These are phyloP conservation scores for Aspidiotus rigidus DNA, from an alignment of 2,888 invertebrate genomes.

Conservation along the genomic window DNA sequence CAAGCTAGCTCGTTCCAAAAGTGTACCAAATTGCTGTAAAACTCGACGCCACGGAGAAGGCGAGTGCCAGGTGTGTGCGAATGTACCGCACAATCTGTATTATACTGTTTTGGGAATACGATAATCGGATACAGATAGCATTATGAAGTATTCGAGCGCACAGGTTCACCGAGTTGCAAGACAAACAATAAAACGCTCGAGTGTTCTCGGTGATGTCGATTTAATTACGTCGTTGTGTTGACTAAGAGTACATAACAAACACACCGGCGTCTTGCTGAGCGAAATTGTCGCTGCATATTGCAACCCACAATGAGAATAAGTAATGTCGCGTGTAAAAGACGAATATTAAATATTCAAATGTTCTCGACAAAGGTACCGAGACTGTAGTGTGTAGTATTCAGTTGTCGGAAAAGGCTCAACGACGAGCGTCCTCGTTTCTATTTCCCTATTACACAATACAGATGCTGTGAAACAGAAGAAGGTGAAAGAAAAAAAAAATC, in stretches of 20 bases:
- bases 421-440: neutral
- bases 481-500: neutral
- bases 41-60: no score
- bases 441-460: neutral
- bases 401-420: neutral
- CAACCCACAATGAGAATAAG: neutral
- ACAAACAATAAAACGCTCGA: neutral
- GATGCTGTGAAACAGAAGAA: neutral
- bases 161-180: neutral
- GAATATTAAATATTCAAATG: conserved; percentile 2
- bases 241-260: neutral
- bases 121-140: no score
- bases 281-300: neutral
- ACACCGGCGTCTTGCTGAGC: neutral
- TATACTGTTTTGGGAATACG: no score
- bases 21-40: no score
- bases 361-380: conserved; percentile 1
- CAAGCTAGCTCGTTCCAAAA: no score
- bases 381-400: neutral
- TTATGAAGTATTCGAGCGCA: no score
- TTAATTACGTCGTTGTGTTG: conserved; percentile 4
- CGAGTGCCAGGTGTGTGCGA: no score
- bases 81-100: no score
- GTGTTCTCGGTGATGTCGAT: conserved; percentile 3
- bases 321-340: conserved; percentile 2